A percentile compares a stretch with the other conserved stretches of the same genome.
Conservation (phyloP, 2,113 vertebrate genomes). For the Neofelis nebulosa region DNA sequence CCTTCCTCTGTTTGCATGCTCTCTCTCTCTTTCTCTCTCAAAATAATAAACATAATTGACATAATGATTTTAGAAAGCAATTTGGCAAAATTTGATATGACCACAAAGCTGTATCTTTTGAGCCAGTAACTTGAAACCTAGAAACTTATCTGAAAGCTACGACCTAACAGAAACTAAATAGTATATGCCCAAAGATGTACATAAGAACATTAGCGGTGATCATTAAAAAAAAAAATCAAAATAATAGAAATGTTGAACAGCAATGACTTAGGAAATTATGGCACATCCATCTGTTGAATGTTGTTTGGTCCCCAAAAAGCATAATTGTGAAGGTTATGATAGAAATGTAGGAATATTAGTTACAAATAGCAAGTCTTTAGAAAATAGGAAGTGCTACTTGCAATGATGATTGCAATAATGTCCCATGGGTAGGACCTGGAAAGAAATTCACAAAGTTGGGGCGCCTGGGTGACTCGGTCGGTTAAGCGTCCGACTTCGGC, state of each 20-base stretch:
- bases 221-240: not conserved
- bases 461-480: not conserved
- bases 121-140: not conserved
- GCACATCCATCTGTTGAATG: not conserved
- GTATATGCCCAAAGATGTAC: not conserved
- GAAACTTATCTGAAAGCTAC: not conserved
- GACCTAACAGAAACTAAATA: not conserved
- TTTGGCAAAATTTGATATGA: not conserved
- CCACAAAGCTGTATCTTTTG: not conserved
- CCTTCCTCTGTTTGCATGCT: no score
- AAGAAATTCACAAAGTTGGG: not conserved
- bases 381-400: not conserved
- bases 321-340: not conserved
- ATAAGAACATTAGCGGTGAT: not conserved
- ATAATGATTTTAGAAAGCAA: not conserved
- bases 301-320: slow-evolving; percentile 6
- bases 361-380: not conserved
- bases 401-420: not conserved
- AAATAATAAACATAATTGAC: not conserved
- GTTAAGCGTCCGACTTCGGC: not conserved
- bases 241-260: not conserved
- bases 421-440: not conserved
- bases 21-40: no score
- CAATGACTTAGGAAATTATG: not conserved
- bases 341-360: not conserved